Evolutionary conservation across 1,140 invertebrate genomes (phyloP), one percentile per base, ranked within the genome.

Genomic region (Achatina immaculata): DNA sequence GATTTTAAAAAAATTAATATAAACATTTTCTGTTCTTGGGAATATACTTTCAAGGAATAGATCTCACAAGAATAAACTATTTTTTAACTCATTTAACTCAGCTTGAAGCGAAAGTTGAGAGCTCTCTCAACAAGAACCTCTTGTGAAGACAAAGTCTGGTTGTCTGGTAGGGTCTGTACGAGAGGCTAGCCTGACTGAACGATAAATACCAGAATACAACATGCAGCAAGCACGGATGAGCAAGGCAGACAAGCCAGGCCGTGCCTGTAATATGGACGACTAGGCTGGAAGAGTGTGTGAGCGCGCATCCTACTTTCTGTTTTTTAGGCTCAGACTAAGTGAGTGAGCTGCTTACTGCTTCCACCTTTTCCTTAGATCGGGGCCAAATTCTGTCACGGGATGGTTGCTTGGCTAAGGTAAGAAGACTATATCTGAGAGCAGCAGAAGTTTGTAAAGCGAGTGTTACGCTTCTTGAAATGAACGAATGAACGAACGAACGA

Each of bases 371-470:
- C 66, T 69, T 36, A 69, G 66, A 69, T 36, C 66, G 24, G 66
- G 62, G 66, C 66, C 66, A 69, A 69, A 69, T 69, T 66, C 66
- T 69, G 11, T 34, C 28, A 21, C 66, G 31, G 66, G 66, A 69
- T 9, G 66, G 66, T 11, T 42, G 66, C 16, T 31, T 4, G 19
- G n/a, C 34, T 16, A 69, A 69, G 31, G 66, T 11, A 14, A 69
- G 14, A 38, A 31, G 6, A 42, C 36, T 6, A n/a, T 4, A n/a
- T 58, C 11, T 58, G 55, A 4, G 21, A 58, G 55, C 11, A 58
- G 24, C 21, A 24, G n/a, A 21, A 19, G 45, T 48, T n/a, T n/a
- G 55, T 58, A 58, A n/a, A 21, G 55, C n/a, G 55, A 58, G 55
- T n/a, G 55, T 19, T 58, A 58, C n/a, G n/a, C n/a, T n/a, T n/a